Conservation (phyloP, 1,140 invertebrate genomes). For the Cydia amplana region DNA sequence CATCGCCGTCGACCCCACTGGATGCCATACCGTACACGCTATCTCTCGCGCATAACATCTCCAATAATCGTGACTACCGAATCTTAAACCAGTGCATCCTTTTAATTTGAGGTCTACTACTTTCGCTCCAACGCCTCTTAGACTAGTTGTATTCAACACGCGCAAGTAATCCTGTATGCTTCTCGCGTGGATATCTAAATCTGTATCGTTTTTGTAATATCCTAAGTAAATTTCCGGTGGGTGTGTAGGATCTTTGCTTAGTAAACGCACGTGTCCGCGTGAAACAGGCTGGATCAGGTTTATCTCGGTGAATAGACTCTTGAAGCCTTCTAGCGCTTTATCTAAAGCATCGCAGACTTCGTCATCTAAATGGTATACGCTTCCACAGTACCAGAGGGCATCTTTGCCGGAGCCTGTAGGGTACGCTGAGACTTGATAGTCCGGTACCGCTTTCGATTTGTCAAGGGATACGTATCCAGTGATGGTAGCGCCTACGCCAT, state of each 20-base stretch:
- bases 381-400: not conserved
- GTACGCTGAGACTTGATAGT: not conserved
- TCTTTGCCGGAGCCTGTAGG: not conserved
- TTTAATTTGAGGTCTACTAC: not conserved
- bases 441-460: not conserved
- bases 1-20: slow-evolving; percentile 44
- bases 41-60: slow-evolving; percentile 33
- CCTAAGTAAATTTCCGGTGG: slow-evolving; percentile 3
- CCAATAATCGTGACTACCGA: slow-evolving; percentile 36
- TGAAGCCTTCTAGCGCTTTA: not conserved
- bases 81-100: not conserved
- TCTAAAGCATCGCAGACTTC: not conserved
- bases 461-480: not conserved
- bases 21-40: not conserved
- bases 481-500: not conserved
- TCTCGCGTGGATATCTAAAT: not conserved
- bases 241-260: not conserved
- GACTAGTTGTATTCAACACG: not conserved
- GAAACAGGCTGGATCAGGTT: not conserved
- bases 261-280: slow-evolving; percentile 3
- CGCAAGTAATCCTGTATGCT: not conserved
- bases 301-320: not conserved
- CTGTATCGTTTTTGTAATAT: not conserved
- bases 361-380: not conserved
- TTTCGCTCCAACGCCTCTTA: not conserved